A percentile compares a stretch with the other conserved stretches of the same genome.
Evolutionary conservation across 2,113 vertebrate species (phyloP).

Genomic region (Pygoscelis adeliae): DNA sequence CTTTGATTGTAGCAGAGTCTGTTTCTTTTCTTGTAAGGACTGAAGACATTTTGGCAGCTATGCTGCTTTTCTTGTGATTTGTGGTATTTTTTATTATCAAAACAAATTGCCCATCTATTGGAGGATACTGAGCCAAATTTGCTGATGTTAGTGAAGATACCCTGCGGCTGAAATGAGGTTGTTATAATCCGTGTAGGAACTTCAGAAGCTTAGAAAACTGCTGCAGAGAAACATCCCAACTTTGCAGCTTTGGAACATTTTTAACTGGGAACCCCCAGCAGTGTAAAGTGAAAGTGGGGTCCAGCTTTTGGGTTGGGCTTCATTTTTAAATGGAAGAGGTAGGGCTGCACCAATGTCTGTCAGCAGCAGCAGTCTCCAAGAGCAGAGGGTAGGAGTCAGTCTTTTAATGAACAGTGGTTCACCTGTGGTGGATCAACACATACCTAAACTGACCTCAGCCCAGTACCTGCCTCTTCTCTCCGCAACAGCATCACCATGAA

Average conservation of each 20-base stretch:
- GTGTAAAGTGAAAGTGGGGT: not conserved
- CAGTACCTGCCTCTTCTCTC: not conserved
- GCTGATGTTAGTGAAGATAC: conserved; percentile 8
- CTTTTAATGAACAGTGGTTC: not conserved
- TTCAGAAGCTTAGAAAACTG: not conserved
- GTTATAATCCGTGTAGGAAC: not conserved
- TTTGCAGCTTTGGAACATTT: not conserved
- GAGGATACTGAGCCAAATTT: conserved; percentile 10
- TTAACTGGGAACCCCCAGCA: not conserved
- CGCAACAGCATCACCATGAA: not conserved
- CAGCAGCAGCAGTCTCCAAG: not conserved
- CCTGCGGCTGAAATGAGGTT: not conserved
- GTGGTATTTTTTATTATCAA: conserved; percentile 38
- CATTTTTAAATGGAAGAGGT: not conserved
- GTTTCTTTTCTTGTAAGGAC: not conserved
- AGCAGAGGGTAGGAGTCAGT: not conserved
- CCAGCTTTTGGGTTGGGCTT: not conserved
- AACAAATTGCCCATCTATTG: conserved; percentile 42
- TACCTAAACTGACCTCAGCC: not conserved
- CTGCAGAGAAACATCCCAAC: not conserved
- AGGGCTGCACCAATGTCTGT: not conserved
- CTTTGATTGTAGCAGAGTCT: not conserved
- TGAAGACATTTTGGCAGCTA: not conserved
- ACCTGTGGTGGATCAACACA: not conserved
- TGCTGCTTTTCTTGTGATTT: conserved; percentile 30